A percentile compares a stretch with the other conserved stretches of the same genome.
Evolutionary conservation across 2,113 vertebrate genomes (phyloP).

Genomic region (Perca schrenkii): DNA sequence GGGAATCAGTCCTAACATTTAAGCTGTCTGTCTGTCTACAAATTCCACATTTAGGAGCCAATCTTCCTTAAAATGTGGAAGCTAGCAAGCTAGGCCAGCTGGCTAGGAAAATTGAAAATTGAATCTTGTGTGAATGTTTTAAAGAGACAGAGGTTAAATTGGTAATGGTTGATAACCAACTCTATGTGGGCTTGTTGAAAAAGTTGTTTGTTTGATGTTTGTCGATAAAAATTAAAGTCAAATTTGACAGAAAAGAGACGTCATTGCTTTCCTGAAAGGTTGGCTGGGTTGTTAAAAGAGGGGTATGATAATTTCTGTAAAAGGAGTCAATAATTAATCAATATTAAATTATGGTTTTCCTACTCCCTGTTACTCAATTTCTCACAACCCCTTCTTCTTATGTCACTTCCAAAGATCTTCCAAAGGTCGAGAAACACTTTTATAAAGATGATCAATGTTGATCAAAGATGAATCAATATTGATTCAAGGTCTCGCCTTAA

Average conservation of each 20-base stretch:
- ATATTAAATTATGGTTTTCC: conserved; percentile 10
- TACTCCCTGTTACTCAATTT: not conserved
- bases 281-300: not conserved
- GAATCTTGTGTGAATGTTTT: not conserved
- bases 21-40: not conserved
- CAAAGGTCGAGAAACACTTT: not conserved
- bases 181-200: too few relatives aligned
- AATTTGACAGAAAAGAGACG: not conserved
- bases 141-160: not conserved
- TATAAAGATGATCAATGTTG: conserved; percentile 2
- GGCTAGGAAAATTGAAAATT: not conserved
- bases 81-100: not conserved
- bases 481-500: conserved; percentile 6
- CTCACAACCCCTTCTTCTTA: not conserved
- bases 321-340: conserved; percentile 1
- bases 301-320: not conserved
- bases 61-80: not conserved
- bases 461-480: not conserved
- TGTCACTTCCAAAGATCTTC: conserved; percentile 1
- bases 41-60: not conserved
- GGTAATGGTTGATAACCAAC: not conserved
- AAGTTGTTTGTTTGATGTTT: not conserved
- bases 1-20: not conserved
- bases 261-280: not conserved
- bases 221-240: too few relatives aligned